A percentile compares a stretch with the other conserved stretches of the same genome.
These are phyloP conservation scores for Corythornis cristatus DNA, from an alignment of 2,113 vertebrate genomes.

Conservation along the genomic window DNA sequence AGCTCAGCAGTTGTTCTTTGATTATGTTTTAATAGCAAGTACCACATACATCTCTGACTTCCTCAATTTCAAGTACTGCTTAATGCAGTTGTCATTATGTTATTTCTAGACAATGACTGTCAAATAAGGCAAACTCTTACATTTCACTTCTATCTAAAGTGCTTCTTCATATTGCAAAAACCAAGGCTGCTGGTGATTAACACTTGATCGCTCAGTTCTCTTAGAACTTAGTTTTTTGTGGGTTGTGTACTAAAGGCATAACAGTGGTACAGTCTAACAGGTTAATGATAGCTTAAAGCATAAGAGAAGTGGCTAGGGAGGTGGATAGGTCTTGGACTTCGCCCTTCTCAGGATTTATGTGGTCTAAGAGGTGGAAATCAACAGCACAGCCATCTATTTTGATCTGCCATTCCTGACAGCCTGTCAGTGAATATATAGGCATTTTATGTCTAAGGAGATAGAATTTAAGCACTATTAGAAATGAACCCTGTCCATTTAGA, in stretches of 20 bases:
- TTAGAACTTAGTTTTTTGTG: not conserved
- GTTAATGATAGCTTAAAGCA: not conserved
- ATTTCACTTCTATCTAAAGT: not conserved
- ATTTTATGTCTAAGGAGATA: not conserved
- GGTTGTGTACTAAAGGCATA: not conserved
- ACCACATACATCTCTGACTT: not conserved
- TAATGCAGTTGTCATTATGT: not conserved
- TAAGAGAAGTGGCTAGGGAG: not conserved
- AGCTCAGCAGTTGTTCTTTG: not conserved
- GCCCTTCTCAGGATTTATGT: rapidly evolving
- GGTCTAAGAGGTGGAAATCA: not conserved
- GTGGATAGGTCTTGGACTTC: not conserved
- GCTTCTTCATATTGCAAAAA: not conserved
- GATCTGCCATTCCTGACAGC: not conserved
- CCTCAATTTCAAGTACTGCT: not conserved
- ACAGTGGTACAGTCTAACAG: not conserved
- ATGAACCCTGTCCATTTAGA: not conserved
- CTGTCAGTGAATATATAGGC: not conserved
- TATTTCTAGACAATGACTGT: not conserved
- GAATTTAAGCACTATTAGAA: not conserved
- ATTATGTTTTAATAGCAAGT: not conserved
- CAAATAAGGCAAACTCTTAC: not conserved
- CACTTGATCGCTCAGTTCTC: not conserved
- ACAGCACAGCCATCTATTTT: not conserved
- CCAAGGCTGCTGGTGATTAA: not conserved